Evolutionary conservation across 2,888 invertebrate genomes (phyloP), one percentile per base, ranked within the genome.

Genomic region (Meganola albula): DNA sequence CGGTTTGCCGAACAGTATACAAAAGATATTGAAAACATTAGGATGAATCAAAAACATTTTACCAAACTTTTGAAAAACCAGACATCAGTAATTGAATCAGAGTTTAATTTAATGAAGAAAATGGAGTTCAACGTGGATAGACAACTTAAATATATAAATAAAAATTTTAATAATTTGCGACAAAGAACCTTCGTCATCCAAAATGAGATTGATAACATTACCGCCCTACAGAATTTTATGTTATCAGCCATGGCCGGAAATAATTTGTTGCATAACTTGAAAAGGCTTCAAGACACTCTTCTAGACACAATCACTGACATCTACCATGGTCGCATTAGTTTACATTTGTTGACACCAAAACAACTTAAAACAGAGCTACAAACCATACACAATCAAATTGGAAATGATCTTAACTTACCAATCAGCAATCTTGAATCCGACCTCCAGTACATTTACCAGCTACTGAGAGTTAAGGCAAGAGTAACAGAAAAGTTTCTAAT

Each of bases 331-430:
- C 16, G 25, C 11, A 29, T 25, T 3, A 34, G 12, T 5, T 14
- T 25, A 12, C 25, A 34, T 25, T 18, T 34, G 11, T 16, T 29
- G n/a, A 20, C 28, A 16, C 29, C 34, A 28, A 23, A 24, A 7
- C 29, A 34, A 18, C 29, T 29, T 12, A 12, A 25, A 12, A n/a
- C 12, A 12, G 34, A 34, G 16, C 21, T 34, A 4, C 24, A 29
- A 10, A 29, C 12, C 18, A 29, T 34, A 12, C 13, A 24, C 2
- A 16, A 25, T 9, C 31, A 13, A 16, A 25, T 31, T 6, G 20
- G 20, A n/a, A 13, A n/a, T 3, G 26, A 26, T 2, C 12, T 31
- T 21, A 31, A 12, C 2, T 12, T 26, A 31, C 31, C 31, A 18
- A 25, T 25, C n/a, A 6, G 2, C 1, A 25, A 31, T 12, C 4